Base-by-base conservation (phyloP, 2,797 vertebrate species). In the Echeneis naucrates region DNA sequence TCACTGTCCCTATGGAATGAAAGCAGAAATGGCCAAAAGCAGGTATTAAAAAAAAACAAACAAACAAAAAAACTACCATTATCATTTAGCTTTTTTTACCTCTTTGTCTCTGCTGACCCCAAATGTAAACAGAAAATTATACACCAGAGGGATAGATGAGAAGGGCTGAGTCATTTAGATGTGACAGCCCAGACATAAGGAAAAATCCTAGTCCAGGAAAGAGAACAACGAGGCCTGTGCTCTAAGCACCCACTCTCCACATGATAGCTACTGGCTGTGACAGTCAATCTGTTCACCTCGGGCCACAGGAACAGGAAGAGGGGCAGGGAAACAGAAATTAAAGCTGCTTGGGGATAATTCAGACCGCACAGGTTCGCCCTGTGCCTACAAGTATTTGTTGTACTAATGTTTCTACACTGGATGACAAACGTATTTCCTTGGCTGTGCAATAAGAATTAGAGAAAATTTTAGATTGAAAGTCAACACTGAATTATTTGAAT, bases 231-330 rank as follows among this genome's bases (percentile, higher is more conserved):
- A 69, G 69, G 40, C 50, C 52, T n/a, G 42, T 56, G 47, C 69
- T 57, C 50, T 50, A 78, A 75, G 68, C 77, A 73, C 68, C 75
- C 74, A 54, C 80, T 72, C 77, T 65, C 77, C 65, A 72, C 80
- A 76, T 56, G 74, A 75, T 26, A 9, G 27, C 61, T 55, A 19
- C 73, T 77, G 67, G 79, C 68, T 80, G 81, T 58, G 70, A 75
- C 44, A 77, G 71, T 62, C 78, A 77, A 55, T 77, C 72, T 83
- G 84, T 75, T 78, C 75, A 69, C 69, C 72, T 77, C 37, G 4
- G 56, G 63, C 45, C 52, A 23, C 21, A 10, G 26, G 59, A 55
- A 16, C 37, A 33, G 38, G 0, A 2, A 30, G 14, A 40, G 8
- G 47, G 44, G 69, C 27, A 47, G 10, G 14, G 32, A 54, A 38